Base-by-base conservation (phyloP, 2,797 vertebrate genomes). In the Morus bassanus region DNA sequence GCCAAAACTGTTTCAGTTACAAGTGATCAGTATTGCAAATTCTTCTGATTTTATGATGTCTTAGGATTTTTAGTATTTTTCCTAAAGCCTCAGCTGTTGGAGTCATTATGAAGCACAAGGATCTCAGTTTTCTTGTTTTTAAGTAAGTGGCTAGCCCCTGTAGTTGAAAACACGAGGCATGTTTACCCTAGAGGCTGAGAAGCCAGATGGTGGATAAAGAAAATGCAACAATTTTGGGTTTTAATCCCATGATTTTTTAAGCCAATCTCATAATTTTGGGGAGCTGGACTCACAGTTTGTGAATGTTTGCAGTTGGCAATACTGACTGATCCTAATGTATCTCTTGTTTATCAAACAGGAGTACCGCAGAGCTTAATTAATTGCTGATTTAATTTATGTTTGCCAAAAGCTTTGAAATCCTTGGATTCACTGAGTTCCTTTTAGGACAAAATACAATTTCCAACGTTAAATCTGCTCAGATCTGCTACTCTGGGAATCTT, bases 171-270 rank as follows among this genome's bases (percentile, higher is more conserved):
- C 86, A 89, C 2, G 35, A 96, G 56, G 82, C 82, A 22, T 73
- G 75, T 96, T 96, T 96, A 96, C 96, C 91, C 94, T 91, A 89
- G 95, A 88, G 95, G 87, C 93, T 84, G 87, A 93, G 89, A 85
- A 97, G 91, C 79, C 96, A 97, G 95, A 96, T 96, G 94, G 94
- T 96, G 92, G 93, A 97, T 96, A 97, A 94, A 94, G 94, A 92
- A 96, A 96, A 93, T 57, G 94, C 79, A 97, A 96, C 95, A 97
- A 95, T 96, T 97, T 93, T 12, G 94, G 87, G 59, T 86, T 96
- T 96, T 95, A 97, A 97, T 96, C 96, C 88, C 63, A 13, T 76
- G 93, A 84, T 93, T 96, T 94, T 97, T 96, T 88, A 96, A 97
- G 93, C 94, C 91, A 95, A 92, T 96, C 92, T 96, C 91, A 46